phyloP scores from a whole-genome alignment of 2,797 vertebrate species.

The Periparus ater region DNA sequence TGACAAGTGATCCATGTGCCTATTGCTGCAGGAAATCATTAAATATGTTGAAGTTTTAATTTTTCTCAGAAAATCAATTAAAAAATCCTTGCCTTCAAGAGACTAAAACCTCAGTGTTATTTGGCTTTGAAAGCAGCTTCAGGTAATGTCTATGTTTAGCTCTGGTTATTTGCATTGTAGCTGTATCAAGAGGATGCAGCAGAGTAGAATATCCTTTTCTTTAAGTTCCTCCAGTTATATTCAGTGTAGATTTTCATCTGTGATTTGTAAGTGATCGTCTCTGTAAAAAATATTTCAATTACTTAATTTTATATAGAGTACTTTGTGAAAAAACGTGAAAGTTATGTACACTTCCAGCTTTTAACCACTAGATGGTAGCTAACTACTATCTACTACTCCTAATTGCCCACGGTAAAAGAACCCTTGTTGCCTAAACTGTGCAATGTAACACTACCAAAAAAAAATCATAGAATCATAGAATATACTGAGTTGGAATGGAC shows the following conservation, averaged over 20 bases:
- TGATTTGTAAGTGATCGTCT: neutral
- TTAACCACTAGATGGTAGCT: conserved; percentile 70
- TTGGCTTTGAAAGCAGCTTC: neutral
- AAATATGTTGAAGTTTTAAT: neutral
- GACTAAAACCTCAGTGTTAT: neutral
- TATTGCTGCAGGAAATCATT: neutral
- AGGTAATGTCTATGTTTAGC: neutral
- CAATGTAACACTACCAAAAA: neutral
- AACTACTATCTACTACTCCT: neutral
- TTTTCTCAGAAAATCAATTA: neutral
- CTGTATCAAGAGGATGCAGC: neutral
- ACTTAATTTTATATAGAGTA: neutral
- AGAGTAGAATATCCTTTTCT: neutral
- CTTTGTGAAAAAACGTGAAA: neutral
- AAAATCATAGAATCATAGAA: too few relatives aligned
- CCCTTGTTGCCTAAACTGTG: rapidly evolving
- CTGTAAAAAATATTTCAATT: neutral
- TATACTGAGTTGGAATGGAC: neutral
- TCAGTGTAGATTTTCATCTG: neutral
- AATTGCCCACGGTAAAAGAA: neutral
- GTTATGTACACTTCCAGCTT: neutral
- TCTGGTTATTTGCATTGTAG: neutral
- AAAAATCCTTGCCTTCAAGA: neutral
- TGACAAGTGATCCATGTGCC: neutral
- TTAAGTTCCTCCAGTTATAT: neutral